Conservation (phyloP, 1,140 invertebrate genomes). For the Mya arenaria region DNA sequence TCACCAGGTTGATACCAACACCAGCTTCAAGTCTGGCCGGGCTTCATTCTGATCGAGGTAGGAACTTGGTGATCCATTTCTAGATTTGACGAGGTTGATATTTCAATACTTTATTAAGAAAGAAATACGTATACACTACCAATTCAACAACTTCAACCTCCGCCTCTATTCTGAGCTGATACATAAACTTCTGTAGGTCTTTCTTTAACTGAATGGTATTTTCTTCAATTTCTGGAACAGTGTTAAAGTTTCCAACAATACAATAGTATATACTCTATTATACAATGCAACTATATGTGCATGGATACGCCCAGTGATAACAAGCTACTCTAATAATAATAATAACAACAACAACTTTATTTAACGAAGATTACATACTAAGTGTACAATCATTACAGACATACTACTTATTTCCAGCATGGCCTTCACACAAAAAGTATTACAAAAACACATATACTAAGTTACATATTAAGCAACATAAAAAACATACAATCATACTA, state of each 20-base stretch:
- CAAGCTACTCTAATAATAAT: too few species aligned
- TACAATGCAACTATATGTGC: too few species aligned
- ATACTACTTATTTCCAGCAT: too few species aligned
- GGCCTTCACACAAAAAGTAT: too few species aligned
- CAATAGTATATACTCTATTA: too few species aligned
- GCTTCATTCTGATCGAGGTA: background rate
- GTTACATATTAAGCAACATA: too few species aligned
- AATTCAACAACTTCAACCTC: conserved; percentile 99
- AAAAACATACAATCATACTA: too few species aligned
- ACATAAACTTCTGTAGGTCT: conserved; percentile 97
- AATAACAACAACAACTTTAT: too few species aligned
- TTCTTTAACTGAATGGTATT: conserved; percentile 99
- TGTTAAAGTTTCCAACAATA: conserved; percentile 25
- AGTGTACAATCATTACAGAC: background rate
- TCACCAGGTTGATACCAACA: background rate
- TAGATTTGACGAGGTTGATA: background rate
- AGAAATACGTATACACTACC: conserved; percentile 86
- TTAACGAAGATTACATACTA: background rate
- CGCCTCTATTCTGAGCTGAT: conserved; percentile 97
- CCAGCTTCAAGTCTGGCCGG: background rate
- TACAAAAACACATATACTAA: too few species aligned
- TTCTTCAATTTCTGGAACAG: conserved; percentile 92
- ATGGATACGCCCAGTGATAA: too few species aligned
- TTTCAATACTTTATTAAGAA: background rate
- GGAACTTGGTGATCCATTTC: background rate